Evolutionary conservation across 2,797 vertebrate species (phyloP), one percentile per base, ranked within the genome.

Genomic region (Thalassophryne amazonica): DNA sequence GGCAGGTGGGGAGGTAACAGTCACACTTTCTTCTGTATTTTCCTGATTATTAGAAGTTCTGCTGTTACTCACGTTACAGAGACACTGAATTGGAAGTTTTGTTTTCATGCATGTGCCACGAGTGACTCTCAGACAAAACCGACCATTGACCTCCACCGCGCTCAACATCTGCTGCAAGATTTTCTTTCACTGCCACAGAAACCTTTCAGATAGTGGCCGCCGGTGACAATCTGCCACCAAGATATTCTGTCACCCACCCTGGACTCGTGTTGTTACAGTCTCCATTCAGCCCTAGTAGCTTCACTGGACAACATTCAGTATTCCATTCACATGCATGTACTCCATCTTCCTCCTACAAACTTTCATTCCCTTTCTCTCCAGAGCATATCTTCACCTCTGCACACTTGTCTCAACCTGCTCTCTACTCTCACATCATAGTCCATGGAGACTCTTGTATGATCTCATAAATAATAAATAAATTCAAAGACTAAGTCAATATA

Each of bases 121-220:
- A 57, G 31, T 51, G 58, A 33, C 46, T 53, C 56, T 45, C 57
- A 69, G 66, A 83, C 80, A 84, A 67, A 70, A 32, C 47, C 12
- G n/a, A 32, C 57, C 60, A 19, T 33, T 36, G 41, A 59, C 54
- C 62, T 64, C 42, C 34, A 49, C 3, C 12, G 55, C 28, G 34
- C 57, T 51, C 48, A 29, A 57, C 79, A 81, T 76, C 83, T 87
- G 81, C 74, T 74, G 72, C 59, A 58, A 75, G 83, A 79, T 86
- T 83, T 61, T 46, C 68, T 86, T 86, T 86, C 83, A 80, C 57
- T 42, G 33, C 47, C 1, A 15, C 47, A 59, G 40, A 73, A 71
- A 83, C 63, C 67, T 69, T 60, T 54, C 24, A 53, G 34, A 62
- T 58, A 46, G 42, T 64, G 22, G 49, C 29, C 6, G 41, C 55